These are phyloP conservation scores for Pogonognathellus flavescens DNA, from an alignment of 1,140 invertebrate species.

Conservation along the genomic window DNA sequence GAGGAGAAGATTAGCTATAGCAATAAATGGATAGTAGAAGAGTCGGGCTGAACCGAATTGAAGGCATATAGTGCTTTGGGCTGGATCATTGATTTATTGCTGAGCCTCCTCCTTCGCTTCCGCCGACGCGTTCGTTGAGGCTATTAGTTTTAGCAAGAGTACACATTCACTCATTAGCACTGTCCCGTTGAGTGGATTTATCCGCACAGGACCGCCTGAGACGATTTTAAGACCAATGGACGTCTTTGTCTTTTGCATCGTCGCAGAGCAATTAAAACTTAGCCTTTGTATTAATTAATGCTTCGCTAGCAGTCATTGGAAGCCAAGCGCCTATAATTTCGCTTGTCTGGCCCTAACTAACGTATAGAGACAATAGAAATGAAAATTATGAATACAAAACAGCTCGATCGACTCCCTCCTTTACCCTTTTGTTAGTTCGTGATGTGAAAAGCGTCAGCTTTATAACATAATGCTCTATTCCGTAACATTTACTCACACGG, in stretches of 20 bases:
- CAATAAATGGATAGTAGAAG: conserved; percentile 39
- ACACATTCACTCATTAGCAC: conserved; percentile 60
- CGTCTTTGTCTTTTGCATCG: conserved; percentile 59
- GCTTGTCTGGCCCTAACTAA: conserved; percentile 5
- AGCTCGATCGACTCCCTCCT: conserved; percentile 6
- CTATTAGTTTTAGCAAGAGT: conserved; percentile 61
- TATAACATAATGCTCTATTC: background rate
- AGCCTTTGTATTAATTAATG: conserved; percentile 59
- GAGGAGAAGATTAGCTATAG: conserved; percentile 34
- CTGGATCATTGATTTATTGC: conserved; percentile 64
- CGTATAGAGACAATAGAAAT: background rate
- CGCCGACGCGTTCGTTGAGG: conserved; percentile 57
- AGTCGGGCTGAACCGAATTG: conserved; percentile 49
- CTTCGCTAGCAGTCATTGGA: conserved; percentile 22
- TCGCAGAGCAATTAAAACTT: conserved; percentile 66
- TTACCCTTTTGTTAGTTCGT: background rate
- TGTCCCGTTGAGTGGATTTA: conserved; percentile 59
- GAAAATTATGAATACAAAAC: conserved; percentile 5
- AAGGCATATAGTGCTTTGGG: conserved; percentile 35
- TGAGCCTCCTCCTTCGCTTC: conserved; percentile 60
- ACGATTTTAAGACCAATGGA: conserved; percentile 60
- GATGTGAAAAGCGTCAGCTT: conserved; percentile 21
- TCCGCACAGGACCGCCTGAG: conserved; percentile 58
- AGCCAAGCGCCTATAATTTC: conserved; percentile 27
- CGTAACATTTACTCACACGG: background rate